These are phyloP conservation scores for Cyprinus carpio DNA, from an alignment of 2,113 vertebrate species.

Conservation along the genomic window DNA sequence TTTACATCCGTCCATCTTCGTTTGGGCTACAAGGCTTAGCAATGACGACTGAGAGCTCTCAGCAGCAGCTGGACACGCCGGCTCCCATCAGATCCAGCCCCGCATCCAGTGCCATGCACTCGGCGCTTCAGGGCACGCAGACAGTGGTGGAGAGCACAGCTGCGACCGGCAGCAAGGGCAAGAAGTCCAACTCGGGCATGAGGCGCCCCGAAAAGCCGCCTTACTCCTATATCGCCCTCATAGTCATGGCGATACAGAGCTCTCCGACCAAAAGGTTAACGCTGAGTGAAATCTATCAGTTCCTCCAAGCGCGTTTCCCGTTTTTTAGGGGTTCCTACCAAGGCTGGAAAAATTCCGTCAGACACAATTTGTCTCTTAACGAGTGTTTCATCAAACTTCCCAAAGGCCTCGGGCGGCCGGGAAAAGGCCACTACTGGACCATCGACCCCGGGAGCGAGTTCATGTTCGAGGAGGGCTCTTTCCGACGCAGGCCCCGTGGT, in stretches of 20 bases:
- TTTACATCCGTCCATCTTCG: not conserved
- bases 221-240: slow-evolving; percentile 95
- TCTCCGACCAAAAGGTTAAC: slow-evolving; percentile 90
- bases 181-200: slow-evolving; percentile 86
- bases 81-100: slow-evolving; percentile 77
- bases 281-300: slow-evolving; percentile 95
- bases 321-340: slow-evolving; percentile 95
- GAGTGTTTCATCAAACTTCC: slow-evolving; percentile 92
- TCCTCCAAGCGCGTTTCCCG: slow-evolving; percentile 90
- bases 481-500: slow-evolving; percentile 91
- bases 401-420: slow-evolving; percentile 90
- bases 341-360: slow-evolving; percentile 96
- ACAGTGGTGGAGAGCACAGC: slow-evolving; percentile 74
- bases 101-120: slow-evolving; percentile 73
- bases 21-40: slow-evolving; percentile 44
- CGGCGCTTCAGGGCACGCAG: slow-evolving; percentile 77
- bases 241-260: slow-evolving; percentile 97
- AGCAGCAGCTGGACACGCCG: slow-evolving; percentile 77
- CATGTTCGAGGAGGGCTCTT: slow-evolving; percentile 98
- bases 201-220: slow-evolving; percentile 93
- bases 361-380: slow-evolving; percentile 89
- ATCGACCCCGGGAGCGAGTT: slow-evolving; percentile 95
- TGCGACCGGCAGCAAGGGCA: slow-evolving; percentile 74
- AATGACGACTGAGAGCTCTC: slow-evolving; percentile 86
- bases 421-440: slow-evolving; percentile 97